phyloP scores from a whole-genome alignment of 1,140 invertebrate species.

The Melanaphis sacchari region DNA sequence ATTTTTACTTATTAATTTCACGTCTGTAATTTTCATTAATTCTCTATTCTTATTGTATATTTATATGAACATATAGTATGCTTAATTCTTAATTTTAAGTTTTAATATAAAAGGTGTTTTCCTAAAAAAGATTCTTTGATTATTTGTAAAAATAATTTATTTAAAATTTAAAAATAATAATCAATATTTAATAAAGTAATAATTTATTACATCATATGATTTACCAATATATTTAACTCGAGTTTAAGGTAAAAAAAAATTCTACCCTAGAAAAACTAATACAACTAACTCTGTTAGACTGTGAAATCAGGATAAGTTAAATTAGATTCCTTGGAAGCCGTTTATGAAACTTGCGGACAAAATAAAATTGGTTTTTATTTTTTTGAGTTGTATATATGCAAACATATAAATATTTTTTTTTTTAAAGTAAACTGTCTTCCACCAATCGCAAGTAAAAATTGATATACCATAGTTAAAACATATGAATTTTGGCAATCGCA shows the following conservation, averaged over 20 bases:
- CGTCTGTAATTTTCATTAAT: too few species aligned
- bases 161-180: not conserved
- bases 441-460: not conserved
- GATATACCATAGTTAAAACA: not conserved
- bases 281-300: conserved; percentile 20
- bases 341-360: conserved; percentile 34
- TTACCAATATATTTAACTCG: conserved; percentile 16
- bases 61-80: not conserved
- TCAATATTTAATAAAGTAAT: not conserved
- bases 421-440: too few species aligned
- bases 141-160: not conserved
- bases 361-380: conserved; percentile 48
- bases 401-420: conserved; percentile 2
- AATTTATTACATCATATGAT: not conserved
- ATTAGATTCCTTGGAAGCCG: not conserved
- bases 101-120: not conserved
- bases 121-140: not conserved
- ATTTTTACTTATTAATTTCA: too few species aligned
- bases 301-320: conserved; percentile 48
- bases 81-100: not conserved
- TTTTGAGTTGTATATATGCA: not conserved
- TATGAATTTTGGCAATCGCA: not conserved
- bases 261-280: not conserved
- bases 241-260: not conserved
- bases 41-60: not conserved